phyloP scores from a whole-genome alignment of 2,113 vertebrate genomes.

The Eleginops maclovinus region DNA sequence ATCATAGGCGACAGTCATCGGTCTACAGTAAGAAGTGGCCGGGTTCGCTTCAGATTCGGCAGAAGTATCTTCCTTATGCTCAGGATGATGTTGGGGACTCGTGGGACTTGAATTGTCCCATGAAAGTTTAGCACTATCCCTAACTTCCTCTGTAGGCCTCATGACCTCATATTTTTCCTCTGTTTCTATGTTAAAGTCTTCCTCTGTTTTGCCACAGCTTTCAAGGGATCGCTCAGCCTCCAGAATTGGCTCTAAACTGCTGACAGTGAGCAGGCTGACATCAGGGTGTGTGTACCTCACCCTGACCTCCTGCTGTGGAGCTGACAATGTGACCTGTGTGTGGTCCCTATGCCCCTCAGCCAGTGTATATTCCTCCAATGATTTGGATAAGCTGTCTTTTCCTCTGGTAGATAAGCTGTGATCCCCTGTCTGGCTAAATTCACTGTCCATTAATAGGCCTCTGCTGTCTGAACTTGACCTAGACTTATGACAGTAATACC shows the following conservation, averaged over 20 bases:
- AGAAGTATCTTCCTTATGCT: constrained; percentile 14
- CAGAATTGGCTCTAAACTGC: constrained; percentile 69
- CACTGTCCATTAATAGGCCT: constrained; percentile 12
- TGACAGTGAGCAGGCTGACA: constrained; percentile 39
- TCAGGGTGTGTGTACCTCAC: constrained; percentile 38
- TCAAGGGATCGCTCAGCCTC: constrained; percentile 60
- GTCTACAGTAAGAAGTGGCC: constrained; percentile 30
- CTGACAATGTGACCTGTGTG: not conserved
- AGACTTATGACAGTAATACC: not conserved
- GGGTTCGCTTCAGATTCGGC: constrained; percentile 44
- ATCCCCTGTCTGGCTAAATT: constrained; percentile 4
- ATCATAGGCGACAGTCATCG: constrained; percentile 67
- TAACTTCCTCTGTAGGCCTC: constrained; percentile 31
- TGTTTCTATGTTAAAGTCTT: constrained; percentile 27
- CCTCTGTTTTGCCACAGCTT: constrained; percentile 8
- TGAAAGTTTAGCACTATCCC: constrained; percentile 12
- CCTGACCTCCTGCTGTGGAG: constrained; percentile 22
- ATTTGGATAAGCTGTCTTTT: constrained; percentile 1
- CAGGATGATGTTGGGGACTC: constrained; percentile 1
- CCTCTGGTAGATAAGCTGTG: constrained; percentile 10
- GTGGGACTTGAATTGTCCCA: constrained; percentile 4
- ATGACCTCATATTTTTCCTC: constrained; percentile 4
- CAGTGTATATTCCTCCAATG: constrained; percentile 4
- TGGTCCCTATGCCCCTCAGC: constrained; percentile 10
- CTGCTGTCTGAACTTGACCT: constrained; percentile 21